These are phyloP conservation scores for Stegodyphus dumicola DNA, from an alignment of 1,140 invertebrate genomes.

Conservation along the genomic window DNA sequence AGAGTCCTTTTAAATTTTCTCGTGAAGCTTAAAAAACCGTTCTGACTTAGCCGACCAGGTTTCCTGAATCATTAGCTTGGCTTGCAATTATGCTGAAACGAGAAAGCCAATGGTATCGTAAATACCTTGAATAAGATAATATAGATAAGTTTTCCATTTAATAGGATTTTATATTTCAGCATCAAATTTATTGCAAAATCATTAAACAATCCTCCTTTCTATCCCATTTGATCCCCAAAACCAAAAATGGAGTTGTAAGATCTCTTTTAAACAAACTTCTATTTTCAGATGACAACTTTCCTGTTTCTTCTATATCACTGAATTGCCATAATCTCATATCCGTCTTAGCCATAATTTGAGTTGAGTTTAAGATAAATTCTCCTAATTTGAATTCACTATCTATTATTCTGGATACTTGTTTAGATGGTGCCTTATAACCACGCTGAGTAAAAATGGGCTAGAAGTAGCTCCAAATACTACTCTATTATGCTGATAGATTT, in stretches of 20 bases:
- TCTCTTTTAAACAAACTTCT: background rate
- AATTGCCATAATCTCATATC: background rate
- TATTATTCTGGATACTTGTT: background rate
- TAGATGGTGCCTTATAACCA: background rate
- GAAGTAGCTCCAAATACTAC: background rate
- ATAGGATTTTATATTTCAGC: background rate
- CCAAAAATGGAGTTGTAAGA: background rate
- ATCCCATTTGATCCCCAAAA: background rate
- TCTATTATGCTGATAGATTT: background rate
- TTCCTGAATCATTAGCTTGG: background rate
- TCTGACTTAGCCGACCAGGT: background rate
- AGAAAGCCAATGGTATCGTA: background rate
- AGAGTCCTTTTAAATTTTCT: too few relatives aligned
- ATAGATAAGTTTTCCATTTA: background rate
- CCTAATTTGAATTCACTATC: background rate
- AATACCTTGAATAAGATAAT: background rate
- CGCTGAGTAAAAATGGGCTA: background rate
- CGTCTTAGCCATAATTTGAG: background rate
- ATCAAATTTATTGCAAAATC: background rate
- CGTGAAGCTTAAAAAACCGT: too few relatives aligned
- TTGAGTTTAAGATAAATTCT: background rate
- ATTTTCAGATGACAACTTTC: background rate
- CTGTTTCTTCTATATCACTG: background rate
- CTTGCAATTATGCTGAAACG: background rate
- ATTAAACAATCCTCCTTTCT: background rate